Evolutionary conservation across 2,113 vertebrate genomes (phyloP).

Genomic region (Rafetus swinhoei): DNA sequence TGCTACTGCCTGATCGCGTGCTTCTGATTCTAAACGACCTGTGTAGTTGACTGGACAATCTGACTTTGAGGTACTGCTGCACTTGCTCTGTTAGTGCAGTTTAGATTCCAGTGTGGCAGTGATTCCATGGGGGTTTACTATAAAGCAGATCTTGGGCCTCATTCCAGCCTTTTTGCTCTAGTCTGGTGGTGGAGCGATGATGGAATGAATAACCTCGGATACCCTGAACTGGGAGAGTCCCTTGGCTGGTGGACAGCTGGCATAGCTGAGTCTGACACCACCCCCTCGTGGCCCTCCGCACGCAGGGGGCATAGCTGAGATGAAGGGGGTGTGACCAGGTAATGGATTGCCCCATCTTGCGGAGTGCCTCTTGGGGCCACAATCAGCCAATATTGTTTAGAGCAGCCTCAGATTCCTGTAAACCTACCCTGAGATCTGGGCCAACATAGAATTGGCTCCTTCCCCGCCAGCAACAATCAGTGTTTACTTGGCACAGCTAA

Average conservation of each 20-base stretch:
- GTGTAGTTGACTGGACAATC: too few relatives aligned
- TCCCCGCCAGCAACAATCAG: background rate
- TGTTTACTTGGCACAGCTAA: background rate
- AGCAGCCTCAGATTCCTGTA: background rate
- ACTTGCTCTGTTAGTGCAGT: background rate
- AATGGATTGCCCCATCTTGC: too few relatives aligned
- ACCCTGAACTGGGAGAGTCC: background rate
- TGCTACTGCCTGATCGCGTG: too few relatives aligned
- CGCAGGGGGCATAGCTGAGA: background rate
- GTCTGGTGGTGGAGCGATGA: background rate
- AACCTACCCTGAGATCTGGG: background rate
- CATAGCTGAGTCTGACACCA: background rate
- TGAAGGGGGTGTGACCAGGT: background rate
- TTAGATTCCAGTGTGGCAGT: background rate
- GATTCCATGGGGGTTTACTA: background rate
- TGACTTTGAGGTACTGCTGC: too few relatives aligned
- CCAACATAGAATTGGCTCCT: background rate
- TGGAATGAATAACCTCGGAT: background rate
- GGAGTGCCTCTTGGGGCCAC: background rate
- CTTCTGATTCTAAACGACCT: too few relatives aligned
- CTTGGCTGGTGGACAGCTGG: background rate
- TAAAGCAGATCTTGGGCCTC: background rate
- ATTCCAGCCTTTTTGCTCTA: background rate
- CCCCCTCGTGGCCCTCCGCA: fast-evolving
- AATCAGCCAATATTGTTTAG: background rate